Percentiles rank a stretch among this genome's conserved stretches.
phyloP scores from a whole-genome alignment of 2,113 vertebrate genomes.

The Toxotes jaculatrix region DNA sequence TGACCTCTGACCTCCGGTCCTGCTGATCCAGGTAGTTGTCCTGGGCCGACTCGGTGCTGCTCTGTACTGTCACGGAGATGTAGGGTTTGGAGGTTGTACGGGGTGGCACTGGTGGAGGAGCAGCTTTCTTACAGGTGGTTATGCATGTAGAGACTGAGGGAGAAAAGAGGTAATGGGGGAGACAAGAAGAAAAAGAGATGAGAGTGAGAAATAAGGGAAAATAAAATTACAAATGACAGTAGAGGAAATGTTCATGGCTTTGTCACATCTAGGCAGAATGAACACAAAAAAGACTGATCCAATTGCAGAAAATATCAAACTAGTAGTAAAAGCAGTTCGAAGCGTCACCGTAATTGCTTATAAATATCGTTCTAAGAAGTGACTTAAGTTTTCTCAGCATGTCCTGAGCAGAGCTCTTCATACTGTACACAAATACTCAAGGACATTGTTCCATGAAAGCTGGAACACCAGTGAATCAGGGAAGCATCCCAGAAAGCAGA shows the following conservation, averaged over 20 bases:
- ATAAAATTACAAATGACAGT: not conserved
- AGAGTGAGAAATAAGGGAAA: constrained; percentile 6
- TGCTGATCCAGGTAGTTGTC: constrained; percentile 98
- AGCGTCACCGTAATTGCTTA: not conserved
- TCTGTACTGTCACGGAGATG: constrained; percentile 99
- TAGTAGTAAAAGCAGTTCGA: not conserved
- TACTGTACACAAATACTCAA: not conserved
- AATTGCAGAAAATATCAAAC: not conserved
- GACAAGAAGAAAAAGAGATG: not conserved
- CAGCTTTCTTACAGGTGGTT: constrained; percentile 97
- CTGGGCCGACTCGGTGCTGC: constrained; percentile 98
- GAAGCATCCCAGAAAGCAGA: constrained; percentile 15
- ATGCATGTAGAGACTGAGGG: constrained; percentile 93
- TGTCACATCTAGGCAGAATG: not conserved
- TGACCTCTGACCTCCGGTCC: constrained; percentile 94
- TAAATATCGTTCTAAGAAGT: not conserved
- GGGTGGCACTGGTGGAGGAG: constrained; percentile 96
- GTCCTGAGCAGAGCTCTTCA: constrained; percentile 13
- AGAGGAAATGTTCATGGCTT: not conserved
- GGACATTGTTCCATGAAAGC: constrained; percentile 17
- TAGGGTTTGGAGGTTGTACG: constrained; percentile 98
- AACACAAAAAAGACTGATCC: not conserved
- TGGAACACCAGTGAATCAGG: not conserved
- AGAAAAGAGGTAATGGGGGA: not conserved
- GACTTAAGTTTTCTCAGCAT: not conserved